Evolutionary conservation across 2,113 vertebrate genomes (phyloP), one percentile per base, ranked within the genome.

Genomic region (Sinocyclocheilus rhinocerous): DNA sequence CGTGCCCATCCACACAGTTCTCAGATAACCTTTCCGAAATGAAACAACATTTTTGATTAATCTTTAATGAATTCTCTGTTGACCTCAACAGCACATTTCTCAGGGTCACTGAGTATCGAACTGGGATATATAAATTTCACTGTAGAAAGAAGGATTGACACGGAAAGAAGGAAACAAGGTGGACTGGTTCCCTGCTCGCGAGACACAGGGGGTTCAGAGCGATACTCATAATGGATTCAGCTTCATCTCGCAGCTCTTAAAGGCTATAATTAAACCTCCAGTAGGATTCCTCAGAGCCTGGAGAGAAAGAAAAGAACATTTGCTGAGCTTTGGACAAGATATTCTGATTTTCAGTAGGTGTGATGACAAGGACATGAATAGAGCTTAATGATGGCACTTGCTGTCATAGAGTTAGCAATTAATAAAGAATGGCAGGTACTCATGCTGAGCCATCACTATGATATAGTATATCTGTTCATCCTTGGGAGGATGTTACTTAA

Each of bases 231-330:
- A 67, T 42, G 67, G 57, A 75, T 87, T 69, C 84, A 67, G 87
- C 75, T 81, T 84, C 29, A 86, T 76, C 39, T 63, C 75, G 0
- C 26, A 81, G 65, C 72, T 86, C 87, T 86, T 72, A 77, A 85
- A 84, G 75, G 67, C 73, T 88, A 70, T 86, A 90, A 91, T 91
- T 88, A 90, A 85, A 57, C 57, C 73, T 87, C 77, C 33, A 13
- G 29, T 11, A 84, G 76, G 65, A 29, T 36, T 83, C 75, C 45
- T 69, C 36, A 39, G 70, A 48, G 72, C 42, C 52, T 48, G 67
- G 29, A n/a, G 57, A 69, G 65, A 81, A 29, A 55, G 48, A 76
- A 55, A 55, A 63, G n/a, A 84, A 42, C 72, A 10, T 65, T 18
- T 48, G 72, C 20, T 45, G n/a, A 12, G 77, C 70, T 77, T 72